phyloP scores from a whole-genome alignment of 2,888 invertebrate species.

The Antheraea assamensis region DNA sequence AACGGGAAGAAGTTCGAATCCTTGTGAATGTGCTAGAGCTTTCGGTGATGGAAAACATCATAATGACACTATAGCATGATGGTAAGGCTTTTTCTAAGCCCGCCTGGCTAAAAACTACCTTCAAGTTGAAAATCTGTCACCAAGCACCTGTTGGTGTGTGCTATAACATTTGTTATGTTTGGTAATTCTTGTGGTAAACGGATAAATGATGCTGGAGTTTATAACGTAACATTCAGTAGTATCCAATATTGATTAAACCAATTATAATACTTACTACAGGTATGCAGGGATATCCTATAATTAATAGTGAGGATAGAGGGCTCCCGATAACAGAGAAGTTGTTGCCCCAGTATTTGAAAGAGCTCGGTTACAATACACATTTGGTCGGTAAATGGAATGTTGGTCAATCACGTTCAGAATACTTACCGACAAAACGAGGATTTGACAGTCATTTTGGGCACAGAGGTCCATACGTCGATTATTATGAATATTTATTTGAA shows the following conservation, averaged over 20 bases:
- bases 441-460: conserved; percentile 94
- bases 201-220: no score
- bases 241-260: neutral
- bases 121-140: no score
- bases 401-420: conserved; percentile 77
- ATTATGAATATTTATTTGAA: conserved; percentile 82
- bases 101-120: no score
- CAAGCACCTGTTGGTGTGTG: no score
- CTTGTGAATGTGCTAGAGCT: no score
- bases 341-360: conserved; percentile 84
- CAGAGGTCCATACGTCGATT: conserved; percentile 91
- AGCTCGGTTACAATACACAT: conserved; percentile 87
- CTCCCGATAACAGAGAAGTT: conserved; percentile 74
- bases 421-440: conserved; percentile 87
- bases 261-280: conserved; percentile 41
- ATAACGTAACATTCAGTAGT: no score
- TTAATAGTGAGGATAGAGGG: conserved; percentile 69
- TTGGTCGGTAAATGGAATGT: conserved; percentile 92
- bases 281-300: conserved; percentile 73
- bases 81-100: no score
- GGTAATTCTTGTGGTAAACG: no score
- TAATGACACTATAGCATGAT: no score
- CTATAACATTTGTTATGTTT: no score
- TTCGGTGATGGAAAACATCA: no score
- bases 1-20: no score